A percentile compares a stretch with the other conserved stretches of the same genome.
phyloP scores from a whole-genome alignment of 2,888 invertebrate genomes.

The Xestobium rufovillosum region DNA sequence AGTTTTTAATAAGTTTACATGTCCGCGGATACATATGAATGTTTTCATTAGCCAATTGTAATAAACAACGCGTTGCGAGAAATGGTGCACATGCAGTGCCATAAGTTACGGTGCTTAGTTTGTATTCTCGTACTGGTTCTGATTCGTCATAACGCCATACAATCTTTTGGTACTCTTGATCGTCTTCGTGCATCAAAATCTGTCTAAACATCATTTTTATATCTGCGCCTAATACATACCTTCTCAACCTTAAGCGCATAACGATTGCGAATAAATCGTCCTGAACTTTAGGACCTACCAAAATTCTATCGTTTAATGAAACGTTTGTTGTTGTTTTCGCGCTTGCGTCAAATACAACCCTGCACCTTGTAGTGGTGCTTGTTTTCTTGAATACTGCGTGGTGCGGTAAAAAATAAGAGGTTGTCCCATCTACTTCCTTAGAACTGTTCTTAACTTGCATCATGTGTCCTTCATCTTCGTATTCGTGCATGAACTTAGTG shows the following conservation, averaged over 20 bases:
- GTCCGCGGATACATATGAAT: no score
- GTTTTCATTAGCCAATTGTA: background rate
- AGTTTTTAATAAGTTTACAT: no score
- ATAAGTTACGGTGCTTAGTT: slow-evolving; percentile 22
- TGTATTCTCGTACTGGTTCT: slow-evolving; percentile 11
- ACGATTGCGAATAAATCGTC: slow-evolving; percentile 16
- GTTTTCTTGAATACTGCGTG: slow-evolving; percentile 19
- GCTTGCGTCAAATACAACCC: slow-evolving; percentile 19
- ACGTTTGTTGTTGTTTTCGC: slow-evolving; percentile 13
- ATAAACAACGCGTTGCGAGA: no score
- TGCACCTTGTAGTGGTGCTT: slow-evolving; percentile 16
- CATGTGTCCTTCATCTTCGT: no score
- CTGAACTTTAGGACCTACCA: slow-evolving; percentile 17
- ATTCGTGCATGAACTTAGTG: no score
- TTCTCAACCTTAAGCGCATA: slow-evolving; percentile 9
- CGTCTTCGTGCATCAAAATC: slow-evolving; percentile 10
- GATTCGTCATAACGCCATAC: slow-evolving; percentile 11
- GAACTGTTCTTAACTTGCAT: no score
- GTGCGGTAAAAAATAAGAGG: slow-evolving; percentile 17
- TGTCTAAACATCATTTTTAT: slow-evolving; percentile 18
- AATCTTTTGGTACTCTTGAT: slow-evolving; percentile 12
- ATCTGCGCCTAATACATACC: slow-evolving; percentile 13
- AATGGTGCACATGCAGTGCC: slow-evolving; percentile 21
- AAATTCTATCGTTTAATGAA: slow-evolving; percentile 18
- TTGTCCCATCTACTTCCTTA: no score